Evolutionary conservation across 2,797 vertebrate genomes (phyloP).

Genomic region (Capromys pilorides): DNA sequence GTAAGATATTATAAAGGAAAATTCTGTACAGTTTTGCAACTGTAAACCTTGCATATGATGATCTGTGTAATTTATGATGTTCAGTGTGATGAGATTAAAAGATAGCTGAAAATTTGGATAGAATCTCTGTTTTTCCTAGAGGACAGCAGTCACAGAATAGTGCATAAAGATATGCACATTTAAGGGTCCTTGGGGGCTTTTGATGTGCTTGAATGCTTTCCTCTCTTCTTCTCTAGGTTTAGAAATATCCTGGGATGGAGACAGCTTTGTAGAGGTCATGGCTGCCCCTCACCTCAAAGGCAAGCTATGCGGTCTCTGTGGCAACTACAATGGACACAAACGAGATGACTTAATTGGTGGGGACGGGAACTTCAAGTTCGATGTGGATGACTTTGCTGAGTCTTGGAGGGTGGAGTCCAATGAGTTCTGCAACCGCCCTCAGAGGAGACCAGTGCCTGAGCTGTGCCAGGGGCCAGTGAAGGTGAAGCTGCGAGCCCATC

Average conservation of each 20-base stretch:
- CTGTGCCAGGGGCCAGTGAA: conserved; percentile 94
- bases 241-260: conserved; percentile 99
- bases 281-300: conserved; percentile 95
- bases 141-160: too few species aligned
- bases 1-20: not conserved
- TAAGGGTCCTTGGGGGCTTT: not conserved
- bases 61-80: not conserved
- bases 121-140: not conserved
- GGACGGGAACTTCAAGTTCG: conserved; percentile 96
- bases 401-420: conserved; percentile 97
- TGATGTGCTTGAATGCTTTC: conserved; percentile 4
- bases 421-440: conserved; percentile 91
- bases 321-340: conserved; percentile 98
- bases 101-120: not conserved
- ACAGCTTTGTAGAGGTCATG: conserved; percentile 98
- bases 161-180: not conserved
- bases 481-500: conserved; percentile 95
- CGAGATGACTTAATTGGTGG: conserved; percentile 96
- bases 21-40: not conserved
- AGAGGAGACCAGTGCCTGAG: conserved; percentile 89
- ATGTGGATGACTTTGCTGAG: conserved; percentile 97
- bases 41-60: not conserved
- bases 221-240: conserved; percentile 87
- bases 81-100: not conserved
- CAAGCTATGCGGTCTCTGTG: conserved; percentile 96